Evolutionary conservation across 2,113 vertebrate genomes (phyloP), one percentile per base, ranked within the genome.

Genomic region (Sula dactylatra): DNA sequence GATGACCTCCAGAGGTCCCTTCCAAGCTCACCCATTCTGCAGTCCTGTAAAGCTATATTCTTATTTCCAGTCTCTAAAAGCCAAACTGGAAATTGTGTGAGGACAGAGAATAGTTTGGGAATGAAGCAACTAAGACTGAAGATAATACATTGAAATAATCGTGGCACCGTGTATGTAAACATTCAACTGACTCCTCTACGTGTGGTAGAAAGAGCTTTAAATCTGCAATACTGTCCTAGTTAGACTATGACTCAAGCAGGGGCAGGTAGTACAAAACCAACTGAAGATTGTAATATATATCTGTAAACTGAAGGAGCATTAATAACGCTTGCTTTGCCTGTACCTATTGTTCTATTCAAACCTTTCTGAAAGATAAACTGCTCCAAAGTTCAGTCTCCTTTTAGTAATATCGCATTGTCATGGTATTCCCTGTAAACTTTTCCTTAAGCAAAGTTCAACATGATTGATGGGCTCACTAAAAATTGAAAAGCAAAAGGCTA

Each of bases 291-390:
- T 29, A 90, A 77, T 66, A 74, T 67, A 55, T 62, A 64, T 80
- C 47, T 80, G 55, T 94, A 96, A 93, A 90, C 45, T 86, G 66
- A 70, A 6, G 21, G 11, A 67, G 50, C 40, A 87, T 94, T 97
- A 96, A 95, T 94, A 95, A 95, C 89, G 32, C 56, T 93, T 93
- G 29, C 36, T 97, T 42, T 83, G 54, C 38, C 89, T 91, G n/a
- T 70, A 96, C 62, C 49, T 93, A 82, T 16, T 87, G 21, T 45
- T 97, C 81, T 62, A 86, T 82, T 95, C 83, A 96, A 94, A 84
- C 21, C 49, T 94, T 97, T 96, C 81, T 94, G 77, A 94, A 97
- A 96, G 94, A 97, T 80, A 95, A 96, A 94, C 72, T 94, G 70
- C 70, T 83, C 67, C 20, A 94, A 96, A 97, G 82, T 92, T 92